phyloP scores from a whole-genome alignment of 2,113 vertebrate species.

The Monopterus albus region DNA sequence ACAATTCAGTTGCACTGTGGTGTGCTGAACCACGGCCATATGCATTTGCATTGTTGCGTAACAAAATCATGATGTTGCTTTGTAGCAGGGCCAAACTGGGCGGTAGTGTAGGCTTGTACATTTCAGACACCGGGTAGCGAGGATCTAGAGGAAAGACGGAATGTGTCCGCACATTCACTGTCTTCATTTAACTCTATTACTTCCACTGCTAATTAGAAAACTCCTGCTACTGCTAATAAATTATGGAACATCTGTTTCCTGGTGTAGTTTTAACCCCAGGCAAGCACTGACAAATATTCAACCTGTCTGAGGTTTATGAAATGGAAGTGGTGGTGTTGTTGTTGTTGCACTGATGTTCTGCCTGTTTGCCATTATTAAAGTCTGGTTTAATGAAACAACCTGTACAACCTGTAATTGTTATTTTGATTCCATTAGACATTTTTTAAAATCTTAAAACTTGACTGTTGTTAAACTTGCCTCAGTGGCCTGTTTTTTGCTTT shows the following conservation, averaged over 20 bases:
- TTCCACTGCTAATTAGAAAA: slow-evolving; percentile 64
- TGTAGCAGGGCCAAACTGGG: background rate
- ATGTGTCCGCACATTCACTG: no score
- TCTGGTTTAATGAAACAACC: no score
- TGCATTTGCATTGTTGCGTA: background rate
- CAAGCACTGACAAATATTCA: slow-evolving; percentile 35
- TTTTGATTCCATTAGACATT: no score
- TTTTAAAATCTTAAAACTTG: no score
- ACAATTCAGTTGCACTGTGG: background rate
- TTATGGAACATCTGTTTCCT: slow-evolving; percentile 65
- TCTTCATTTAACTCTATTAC: no score
- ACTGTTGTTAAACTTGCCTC: no score
- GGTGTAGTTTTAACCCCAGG: slow-evolving; percentile 58
- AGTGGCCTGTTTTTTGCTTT: no score
- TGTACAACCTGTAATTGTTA: background rate
- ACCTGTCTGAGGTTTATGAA: slow-evolving; percentile 33
- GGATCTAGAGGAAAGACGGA: background rate
- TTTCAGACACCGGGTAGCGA: background rate
- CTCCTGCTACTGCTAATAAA: slow-evolving; percentile 60
- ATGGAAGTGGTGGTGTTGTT: slow-evolving; percentile 20
- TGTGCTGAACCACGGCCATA: background rate
- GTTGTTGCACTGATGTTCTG: background rate
- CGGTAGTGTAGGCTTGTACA: background rate
- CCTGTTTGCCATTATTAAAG: background rate
- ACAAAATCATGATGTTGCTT: background rate